phyloP scores from a whole-genome alignment of 2,888 invertebrate genomes.

The Agrilus mali region DNA sequence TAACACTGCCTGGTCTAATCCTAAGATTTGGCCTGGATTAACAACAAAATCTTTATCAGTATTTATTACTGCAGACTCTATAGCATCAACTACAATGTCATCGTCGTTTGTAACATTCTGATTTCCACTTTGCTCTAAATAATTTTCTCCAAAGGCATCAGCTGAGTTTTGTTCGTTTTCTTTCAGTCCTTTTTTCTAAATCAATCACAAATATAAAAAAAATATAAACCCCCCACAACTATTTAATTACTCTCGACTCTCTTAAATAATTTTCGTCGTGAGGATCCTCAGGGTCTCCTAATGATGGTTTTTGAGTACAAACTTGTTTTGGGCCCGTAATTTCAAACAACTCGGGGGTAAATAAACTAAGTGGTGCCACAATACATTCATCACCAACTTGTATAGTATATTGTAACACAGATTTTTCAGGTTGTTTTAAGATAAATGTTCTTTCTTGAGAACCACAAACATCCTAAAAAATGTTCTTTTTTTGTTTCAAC shows the following conservation, averaged over 20 bases:
- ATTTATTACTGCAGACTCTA: slow-evolving; percentile 32
- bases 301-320: slow-evolving; percentile 55
- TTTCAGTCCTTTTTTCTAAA: slow-evolving; percentile 45
- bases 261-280: slow-evolving; percentile 85
- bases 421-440: slow-evolving; percentile 57
- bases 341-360: slow-evolving; percentile 77
- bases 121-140: slow-evolving; percentile 36
- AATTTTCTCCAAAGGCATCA: slow-evolving; percentile 34
- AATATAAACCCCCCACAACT: neutral
- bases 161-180: slow-evolving; percentile 41
- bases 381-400: slow-evolving; percentile 87
- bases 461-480: slow-evolving; percentile 64
- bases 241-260: slow-evolving; percentile 59
- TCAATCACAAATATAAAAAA: neutral
- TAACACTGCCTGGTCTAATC: slow-evolving; percentile 81
- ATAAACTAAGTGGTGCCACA: slow-evolving; percentile 77
- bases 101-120: slow-evolving; percentile 46
- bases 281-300: slow-evolving; percentile 83
- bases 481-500: neutral
- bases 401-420: slow-evolving; percentile 59
- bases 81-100: slow-evolving; percentile 59
- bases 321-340: slow-evolving; percentile 67
- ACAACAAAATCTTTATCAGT: slow-evolving; percentile 51
- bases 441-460: slow-evolving; percentile 72
- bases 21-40: slow-evolving; percentile 67